Percentiles rank a stretch among this genome's conserved stretches.
Evolutionary conservation across 1,140 invertebrate genomes (phyloP).

Genomic region (Panagrolaimus sp.): DNA sequence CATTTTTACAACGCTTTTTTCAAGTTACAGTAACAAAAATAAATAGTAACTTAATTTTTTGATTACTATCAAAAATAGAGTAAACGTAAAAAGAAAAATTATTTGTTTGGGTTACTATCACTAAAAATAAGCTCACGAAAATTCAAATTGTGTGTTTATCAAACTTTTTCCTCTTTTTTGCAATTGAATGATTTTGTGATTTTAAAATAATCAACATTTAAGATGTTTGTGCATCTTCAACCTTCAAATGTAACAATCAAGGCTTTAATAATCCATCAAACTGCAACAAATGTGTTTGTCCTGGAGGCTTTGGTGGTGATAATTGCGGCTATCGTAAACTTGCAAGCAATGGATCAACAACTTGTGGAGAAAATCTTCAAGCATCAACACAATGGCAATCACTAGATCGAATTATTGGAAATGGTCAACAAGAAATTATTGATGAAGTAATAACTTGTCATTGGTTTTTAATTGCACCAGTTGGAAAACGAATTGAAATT

Average conservation of each 20-base stretch:
- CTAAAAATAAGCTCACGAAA: too few species aligned
- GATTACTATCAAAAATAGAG: too few species aligned
- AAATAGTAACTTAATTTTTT: too few species aligned
- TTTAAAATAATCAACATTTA: too few species aligned
- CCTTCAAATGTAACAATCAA: conserved; percentile 8
- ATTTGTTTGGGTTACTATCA: too few species aligned
- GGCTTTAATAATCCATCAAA: conserved; percentile 18
- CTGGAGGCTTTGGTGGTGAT: conserved; percentile 13
- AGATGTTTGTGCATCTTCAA: background rate
- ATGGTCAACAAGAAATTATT: background rate
- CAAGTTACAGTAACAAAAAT: too few species aligned
- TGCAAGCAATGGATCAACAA: background rate
- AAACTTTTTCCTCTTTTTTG: too few species aligned
- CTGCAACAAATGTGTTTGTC: conserved; percentile 24
- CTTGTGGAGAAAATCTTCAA: background rate
- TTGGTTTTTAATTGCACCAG: background rate
- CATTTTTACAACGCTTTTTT: too few species aligned
- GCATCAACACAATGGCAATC: background rate
- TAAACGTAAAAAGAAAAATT: too few species aligned
- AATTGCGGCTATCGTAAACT: conserved; percentile 14
- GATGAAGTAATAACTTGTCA: background rate
- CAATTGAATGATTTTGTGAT: too few species aligned
- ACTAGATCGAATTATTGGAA: background rate
- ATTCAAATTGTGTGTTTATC: too few species aligned
- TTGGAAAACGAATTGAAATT: background rate